Evolutionary conservation across 2,888 invertebrate species (phyloP).

Genomic region (Eubasilissa splendida): DNA sequence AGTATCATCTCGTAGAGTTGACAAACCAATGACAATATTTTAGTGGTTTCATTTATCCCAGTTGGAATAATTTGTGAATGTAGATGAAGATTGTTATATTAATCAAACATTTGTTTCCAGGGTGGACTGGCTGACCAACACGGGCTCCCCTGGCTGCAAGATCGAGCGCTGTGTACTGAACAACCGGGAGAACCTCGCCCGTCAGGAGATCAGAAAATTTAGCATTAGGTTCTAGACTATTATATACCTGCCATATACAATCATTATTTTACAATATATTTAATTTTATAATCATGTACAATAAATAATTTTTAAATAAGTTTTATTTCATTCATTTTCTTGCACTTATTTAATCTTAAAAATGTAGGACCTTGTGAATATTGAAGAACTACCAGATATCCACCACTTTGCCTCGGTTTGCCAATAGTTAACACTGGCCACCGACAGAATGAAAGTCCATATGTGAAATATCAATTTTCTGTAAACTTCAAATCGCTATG

Average conservation of each 20-base stretch:
- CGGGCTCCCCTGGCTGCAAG: slow-evolving; percentile 88
- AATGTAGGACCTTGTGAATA: no score
- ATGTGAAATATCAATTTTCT: no score
- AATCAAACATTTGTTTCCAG: slow-evolving; percentile 69
- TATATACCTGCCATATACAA: neutral
- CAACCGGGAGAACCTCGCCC: slow-evolving; percentile 84
- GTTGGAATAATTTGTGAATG: no score
- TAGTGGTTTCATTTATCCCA: no score
- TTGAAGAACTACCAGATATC: no score
- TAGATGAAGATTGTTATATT: neutral
- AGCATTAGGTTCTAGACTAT: slow-evolving; percentile 82
- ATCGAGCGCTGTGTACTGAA: slow-evolving; percentile 87
- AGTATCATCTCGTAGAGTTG: no score
- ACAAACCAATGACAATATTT: no score
- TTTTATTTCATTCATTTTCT: neutral
- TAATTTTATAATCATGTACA: slow-evolving; percentile 39
- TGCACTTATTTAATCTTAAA: no score
- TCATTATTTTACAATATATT: slow-evolving; percentile 33
- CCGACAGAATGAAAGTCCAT: no score
- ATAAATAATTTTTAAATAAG: slow-evolving; percentile 35
- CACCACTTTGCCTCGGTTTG: no score
- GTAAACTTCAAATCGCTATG: no score
- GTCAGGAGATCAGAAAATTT: slow-evolving; percentile 80
- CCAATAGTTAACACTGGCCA: no score
- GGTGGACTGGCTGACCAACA: slow-evolving; percentile 86